Base-by-base conservation (phyloP, 2,797 vertebrate species). In the Podarcis siculus region DNA sequence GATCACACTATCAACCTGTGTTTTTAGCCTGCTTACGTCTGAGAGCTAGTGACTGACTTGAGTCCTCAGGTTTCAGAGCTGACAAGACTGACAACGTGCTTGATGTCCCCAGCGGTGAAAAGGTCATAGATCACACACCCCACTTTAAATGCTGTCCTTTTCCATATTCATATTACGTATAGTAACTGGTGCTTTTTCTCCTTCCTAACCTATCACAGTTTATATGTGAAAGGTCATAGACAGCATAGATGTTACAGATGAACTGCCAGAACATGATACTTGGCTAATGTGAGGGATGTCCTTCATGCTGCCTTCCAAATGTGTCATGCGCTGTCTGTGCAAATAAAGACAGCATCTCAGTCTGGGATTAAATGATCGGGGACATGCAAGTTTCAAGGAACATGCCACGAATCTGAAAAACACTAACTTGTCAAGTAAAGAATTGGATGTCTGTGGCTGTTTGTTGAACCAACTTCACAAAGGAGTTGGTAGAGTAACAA, bases 281-380 rank as follows among this genome's bases (percentile, higher is more conserved):
- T n/a, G 35, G 75, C 15, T 58, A 66, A 92, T 58, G 49, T 75
- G 58, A 64, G 73, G 23, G 88, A 71, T 91, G 86, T 83, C 78
- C 79, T 80, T 81, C 79, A 2, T 17, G 49, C 39, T 86, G 71
- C 58, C 80, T 67, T 76, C 49, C n/a, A 35, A 83, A 64, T 87
- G 49, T 30, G n/a, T 23, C 67, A 90, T 49, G n/a, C 71, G 79
- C 66, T 78, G 15, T 30, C 79, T 83, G 23, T 49, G 2, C 73
- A 89, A 37, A 82, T 87, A 75, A 89, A 89, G 79, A 84, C n/a
- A 73, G 80, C 77, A 89, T 84, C 77, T 71, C 49, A 89, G 42
- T 78, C 8, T 35, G 78, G 87, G 45, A 85, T 87, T n/a, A 88
- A 87, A 77, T 73, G 3, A 82, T 12, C 19, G 27, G 35, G 35